Evolutionary conservation across 1,140 invertebrate species (phyloP), one percentile per base, ranked within the genome.

Genomic region (Dendrolimus kikuchii): DNA sequence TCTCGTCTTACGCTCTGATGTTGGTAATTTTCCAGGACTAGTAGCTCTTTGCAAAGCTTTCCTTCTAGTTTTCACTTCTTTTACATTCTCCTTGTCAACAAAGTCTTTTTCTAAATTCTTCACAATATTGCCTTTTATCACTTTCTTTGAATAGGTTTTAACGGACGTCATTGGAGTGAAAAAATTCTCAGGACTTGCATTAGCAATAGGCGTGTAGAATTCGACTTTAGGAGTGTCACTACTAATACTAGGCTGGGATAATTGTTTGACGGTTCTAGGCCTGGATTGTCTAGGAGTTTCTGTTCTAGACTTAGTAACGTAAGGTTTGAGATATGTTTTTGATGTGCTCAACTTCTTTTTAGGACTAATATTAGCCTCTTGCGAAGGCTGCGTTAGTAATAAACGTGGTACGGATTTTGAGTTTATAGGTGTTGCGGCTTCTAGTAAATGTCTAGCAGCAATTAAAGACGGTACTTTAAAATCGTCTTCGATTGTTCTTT

Each of bases 101-200:
- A 81, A 81, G 40, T 81, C 81, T 0, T 54, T 44, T 49, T 84
- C 76, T 4, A 84, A 43, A 55, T 82, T 84, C 42, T 84, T 84
- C 4, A 78, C 73, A 8, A 81, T 67, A 38, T 57, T 49, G 0
- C 60, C 51, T n/a, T 59, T 53, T 5, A 66, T 42, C n/a, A 41
- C 52, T 36, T 60, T 66, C 37, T 70, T 75, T 0, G 71, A 60
- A 36, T 81, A 82, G 0, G 77, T 81, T 47, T 71, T 81, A 0
- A 76, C 9, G 1, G 69, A 60, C 0, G 74, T 66, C 61, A 77
- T 61, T 0, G 77, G 77, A 0, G 77, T 81, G 60, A 77, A 78
- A 44, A 78, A 81, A 23, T 66, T 43, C 36, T 78, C 74, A 0
- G 73, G 69, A 0, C 74, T 69, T 4, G 68, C 23, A 23, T 23